These are phyloP conservation scores for Drosophila baimaii DNA, from an alignment of 1,140 invertebrate genomes.

Conservation along the genomic window DNA sequence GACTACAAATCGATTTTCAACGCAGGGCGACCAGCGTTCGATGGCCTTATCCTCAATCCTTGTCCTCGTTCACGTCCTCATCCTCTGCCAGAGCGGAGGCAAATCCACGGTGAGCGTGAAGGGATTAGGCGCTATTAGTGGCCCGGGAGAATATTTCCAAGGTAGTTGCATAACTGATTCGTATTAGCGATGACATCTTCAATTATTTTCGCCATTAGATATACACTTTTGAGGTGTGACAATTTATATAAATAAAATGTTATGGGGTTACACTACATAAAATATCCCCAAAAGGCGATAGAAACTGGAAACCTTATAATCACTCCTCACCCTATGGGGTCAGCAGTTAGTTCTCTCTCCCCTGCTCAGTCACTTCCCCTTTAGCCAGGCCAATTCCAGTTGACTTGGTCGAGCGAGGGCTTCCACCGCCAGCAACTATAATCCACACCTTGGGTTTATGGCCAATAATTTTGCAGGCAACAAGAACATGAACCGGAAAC, in stretches of 20 bases:
- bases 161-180: slow-evolving; percentile 1
- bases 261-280: too few relatives aligned
- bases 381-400: slow-evolving; percentile 23
- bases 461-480: slow-evolving; percentile 76
- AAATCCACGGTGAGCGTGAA: slow-evolving; percentile 79
- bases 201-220: not conserved
- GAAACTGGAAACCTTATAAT: not conserved
- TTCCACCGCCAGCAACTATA: slow-evolving; percentile 68
- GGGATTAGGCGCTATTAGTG: slow-evolving; percentile 79
- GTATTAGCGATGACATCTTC: not conserved
- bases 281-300: not conserved
- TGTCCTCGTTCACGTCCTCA: not conserved
- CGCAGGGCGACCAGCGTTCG: slow-evolving; percentile 65
- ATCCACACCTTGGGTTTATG: slow-evolving; percentile 81
- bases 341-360: slow-evolving; percentile 3
- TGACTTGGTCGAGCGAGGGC: slow-evolving; percentile 30
- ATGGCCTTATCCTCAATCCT: slow-evolving; percentile 34
- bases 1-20: slow-evolving; percentile 84
- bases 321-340: slow-evolving; percentile 10
- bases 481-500: slow-evolving; percentile 82
- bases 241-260: too few relatives aligned
- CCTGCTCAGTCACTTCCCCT: slow-evolving; percentile 7
- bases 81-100: not conserved
- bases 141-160: slow-evolving; percentile 32
- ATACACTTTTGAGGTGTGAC: not conserved